These are phyloP conservation scores for Globodera ellingtonae DNA, from an alignment of 1,140 invertebrate species.

Conservation along the genomic window DNA sequence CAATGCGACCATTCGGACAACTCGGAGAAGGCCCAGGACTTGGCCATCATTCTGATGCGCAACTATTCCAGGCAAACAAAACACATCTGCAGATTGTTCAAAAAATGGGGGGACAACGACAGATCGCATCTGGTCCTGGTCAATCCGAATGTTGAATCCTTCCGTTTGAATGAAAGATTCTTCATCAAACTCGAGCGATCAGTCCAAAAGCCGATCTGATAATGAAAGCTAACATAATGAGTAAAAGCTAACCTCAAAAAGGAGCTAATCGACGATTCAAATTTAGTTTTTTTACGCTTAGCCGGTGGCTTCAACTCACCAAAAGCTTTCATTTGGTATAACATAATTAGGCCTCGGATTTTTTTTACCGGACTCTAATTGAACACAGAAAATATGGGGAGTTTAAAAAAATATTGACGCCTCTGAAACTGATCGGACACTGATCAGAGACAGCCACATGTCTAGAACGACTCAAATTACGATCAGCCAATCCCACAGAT, in stretches of 20 bases:
- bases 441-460: background rate
- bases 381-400: too few relatives aligned
- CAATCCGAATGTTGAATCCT: background rate
- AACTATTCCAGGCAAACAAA: slow-evolving; percentile 56
- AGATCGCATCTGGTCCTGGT: slow-evolving; percentile 14
- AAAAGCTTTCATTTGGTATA: too few relatives aligned
- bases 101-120: slow-evolving; percentile 1
- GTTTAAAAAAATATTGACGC: too few relatives aligned
- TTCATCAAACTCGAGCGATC: slow-evolving; percentile 14
- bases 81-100: background rate
- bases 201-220: slow-evolving; percentile 14
- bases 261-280: slow-evolving; percentile 6
- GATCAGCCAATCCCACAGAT: background rate
- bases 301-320: too few relatives aligned
- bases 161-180: slow-evolving; percentile 12
- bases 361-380: too few relatives aligned
- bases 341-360: too few relatives aligned
- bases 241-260: too few relatives aligned
- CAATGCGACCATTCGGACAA: slow-evolving; percentile 38
- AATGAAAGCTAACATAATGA: slow-evolving; percentile 14
- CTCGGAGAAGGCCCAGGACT: slow-evolving; percentile 57
- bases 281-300: too few relatives aligned
- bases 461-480: too few relatives aligned
- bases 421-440: background rate
- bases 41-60: slow-evolving; percentile 56